Evolutionary conservation across 64 coral and sea anemone species (phyloP).

Genomic region (Anthopleura sola): DNA sequence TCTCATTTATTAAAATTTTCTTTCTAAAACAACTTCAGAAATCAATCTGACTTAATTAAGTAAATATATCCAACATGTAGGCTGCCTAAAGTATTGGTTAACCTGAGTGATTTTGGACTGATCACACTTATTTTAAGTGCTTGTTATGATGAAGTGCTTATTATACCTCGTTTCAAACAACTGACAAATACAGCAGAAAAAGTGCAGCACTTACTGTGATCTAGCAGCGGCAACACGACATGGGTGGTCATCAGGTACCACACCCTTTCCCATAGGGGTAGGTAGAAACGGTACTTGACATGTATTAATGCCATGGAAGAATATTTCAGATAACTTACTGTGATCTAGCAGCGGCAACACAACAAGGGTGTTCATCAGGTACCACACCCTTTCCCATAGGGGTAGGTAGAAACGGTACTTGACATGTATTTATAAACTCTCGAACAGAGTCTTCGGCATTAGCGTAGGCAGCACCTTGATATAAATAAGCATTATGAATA

Average conservation of each 20-base stretch:
- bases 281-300: constrained; percentile 70
- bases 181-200: too few relatives aligned
- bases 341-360: constrained; percentile 80
- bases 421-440: constrained; percentile 69
- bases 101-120: too few relatives aligned
- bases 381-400: constrained; percentile 98
- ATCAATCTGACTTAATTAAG: too few relatives aligned
- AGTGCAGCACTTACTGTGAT: constrained; percentile 20
- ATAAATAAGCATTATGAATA: background rate
- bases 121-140: too few relatives aligned
- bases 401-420: constrained; percentile 87
- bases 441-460: constrained; percentile 63
- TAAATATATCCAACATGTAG: too few relatives aligned
- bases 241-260: constrained; percentile 88
- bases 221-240: constrained; percentile 80
- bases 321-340: constrained; percentile 3
- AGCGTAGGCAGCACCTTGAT: constrained; percentile 77
- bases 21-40: too few relatives aligned
- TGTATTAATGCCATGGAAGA: too few relatives aligned
- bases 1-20: too few relatives aligned
- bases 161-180: too few relatives aligned
- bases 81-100: too few relatives aligned
- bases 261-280: constrained; percentile 96
- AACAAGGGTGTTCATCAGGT: constrained; percentile 84
- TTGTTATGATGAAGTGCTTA: too few relatives aligned